phyloP scores from a whole-genome alignment of 2,113 vertebrate genomes.

The Oncorhynchus masou region DNA sequence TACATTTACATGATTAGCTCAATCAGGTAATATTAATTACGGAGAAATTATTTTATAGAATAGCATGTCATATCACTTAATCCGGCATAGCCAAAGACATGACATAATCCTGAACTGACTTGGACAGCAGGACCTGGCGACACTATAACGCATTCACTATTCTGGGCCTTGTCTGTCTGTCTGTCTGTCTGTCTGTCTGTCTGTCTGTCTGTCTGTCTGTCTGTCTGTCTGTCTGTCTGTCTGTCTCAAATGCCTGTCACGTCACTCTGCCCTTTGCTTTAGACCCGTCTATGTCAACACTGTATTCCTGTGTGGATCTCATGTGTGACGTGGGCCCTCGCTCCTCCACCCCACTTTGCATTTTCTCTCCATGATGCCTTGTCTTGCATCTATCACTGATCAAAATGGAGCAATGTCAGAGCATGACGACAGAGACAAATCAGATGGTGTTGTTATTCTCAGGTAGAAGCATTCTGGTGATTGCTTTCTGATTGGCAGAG shows the following conservation, averaged over 20 bases:
- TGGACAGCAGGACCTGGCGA: constrained; percentile 42
- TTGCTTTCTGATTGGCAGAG: not conserved
- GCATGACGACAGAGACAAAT: constrained; percentile 55
- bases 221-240: constrained; percentile 36
- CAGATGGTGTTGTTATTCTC: constrained; percentile 42
- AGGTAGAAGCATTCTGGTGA: constrained; percentile 30
- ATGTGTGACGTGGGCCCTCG: constrained; percentile 53
- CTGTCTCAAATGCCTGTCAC: constrained; percentile 67
- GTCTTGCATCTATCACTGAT: constrained; percentile 37
- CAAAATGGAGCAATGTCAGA: constrained; percentile 52
- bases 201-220: constrained; percentile 14
- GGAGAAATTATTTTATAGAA: too few relatives aligned
- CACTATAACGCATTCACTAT: constrained; percentile 44
- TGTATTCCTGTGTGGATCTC: constrained; percentile 68
- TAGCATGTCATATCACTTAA: too few relatives aligned
- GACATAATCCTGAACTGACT: constrained; percentile 34
- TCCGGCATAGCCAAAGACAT: too few relatives aligned
- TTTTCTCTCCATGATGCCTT: constrained; percentile 25
- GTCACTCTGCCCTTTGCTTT: constrained; percentile 76
- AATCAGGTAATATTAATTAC: too few relatives aligned
- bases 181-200: constrained; percentile 14
- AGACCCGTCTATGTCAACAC: constrained; percentile 71
- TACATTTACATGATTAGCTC: too few relatives aligned
- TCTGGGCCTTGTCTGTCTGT: constrained; percentile 9
- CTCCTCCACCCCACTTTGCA: constrained; percentile 42